These are phyloP conservation scores for Epinephelus fuscoguttatus DNA, from an alignment of 2,113 vertebrate genomes.

Conservation along the genomic window DNA sequence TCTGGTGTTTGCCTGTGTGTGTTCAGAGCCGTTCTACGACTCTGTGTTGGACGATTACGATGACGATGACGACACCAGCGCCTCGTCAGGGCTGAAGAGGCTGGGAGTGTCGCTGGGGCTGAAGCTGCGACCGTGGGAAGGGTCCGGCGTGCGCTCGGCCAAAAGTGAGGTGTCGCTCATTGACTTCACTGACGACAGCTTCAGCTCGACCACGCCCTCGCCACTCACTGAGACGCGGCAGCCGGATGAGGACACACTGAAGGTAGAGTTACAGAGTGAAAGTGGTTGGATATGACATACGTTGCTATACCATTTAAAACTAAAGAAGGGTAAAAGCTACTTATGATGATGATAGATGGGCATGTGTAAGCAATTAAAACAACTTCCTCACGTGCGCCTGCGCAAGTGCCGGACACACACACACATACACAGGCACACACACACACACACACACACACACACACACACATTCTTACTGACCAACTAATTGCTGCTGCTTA, in stretches of 20 bases:
- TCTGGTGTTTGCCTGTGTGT: not conserved
- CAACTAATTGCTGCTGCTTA: no score
- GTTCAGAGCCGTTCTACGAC: slow-evolving; percentile 91
- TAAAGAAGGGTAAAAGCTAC: not conserved
- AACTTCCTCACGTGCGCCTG: not conserved
- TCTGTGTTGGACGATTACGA: slow-evolving; percentile 92
- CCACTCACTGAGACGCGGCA: slow-evolving; percentile 85
- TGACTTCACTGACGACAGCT: slow-evolving; percentile 93
- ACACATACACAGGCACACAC: no score
- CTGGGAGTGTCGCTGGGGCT: slow-evolving; percentile 89
- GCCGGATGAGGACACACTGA: slow-evolving; percentile 83
- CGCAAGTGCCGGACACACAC: no score
- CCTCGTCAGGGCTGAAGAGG: slow-evolving; percentile 85
- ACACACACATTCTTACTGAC: no score
- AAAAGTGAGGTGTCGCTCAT: slow-evolving; percentile 92
- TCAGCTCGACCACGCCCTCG: slow-evolving; percentile 83
- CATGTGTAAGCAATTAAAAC: not conserved
- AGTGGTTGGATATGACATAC: not conserved
- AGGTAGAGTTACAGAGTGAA: slow-evolving; percentile 49
- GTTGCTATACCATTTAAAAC: not conserved
- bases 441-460: no score
- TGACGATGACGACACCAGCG: slow-evolving; percentile 66
- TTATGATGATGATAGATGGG: not conserved
- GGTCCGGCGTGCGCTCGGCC: slow-evolving; percentile 50
- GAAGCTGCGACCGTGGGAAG: slow-evolving; percentile 89